These are phyloP conservation scores for Crocidura indochinensis DNA, from an alignment of 2,797 vertebrate species.

Conservation along the genomic window DNA sequence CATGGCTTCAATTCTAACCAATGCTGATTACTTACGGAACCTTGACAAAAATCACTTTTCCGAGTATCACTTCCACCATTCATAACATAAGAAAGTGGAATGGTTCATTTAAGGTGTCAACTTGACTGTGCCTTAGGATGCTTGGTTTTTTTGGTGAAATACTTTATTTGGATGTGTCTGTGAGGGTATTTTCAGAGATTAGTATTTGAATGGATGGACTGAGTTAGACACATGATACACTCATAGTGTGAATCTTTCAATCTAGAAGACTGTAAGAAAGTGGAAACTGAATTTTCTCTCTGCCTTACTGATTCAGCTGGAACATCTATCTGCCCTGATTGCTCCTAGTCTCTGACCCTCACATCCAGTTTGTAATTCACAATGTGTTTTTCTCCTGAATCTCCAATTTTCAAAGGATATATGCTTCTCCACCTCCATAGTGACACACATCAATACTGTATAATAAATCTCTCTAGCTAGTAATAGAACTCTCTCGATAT, in stretches of 20 bases:
- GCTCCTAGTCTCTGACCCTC: neutral
- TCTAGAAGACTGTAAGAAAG: neutral
- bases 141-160: neutral
- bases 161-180: neutral
- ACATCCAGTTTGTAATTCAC: neutral
- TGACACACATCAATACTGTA: no score
- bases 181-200: neutral
- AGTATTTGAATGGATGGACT: neutral
- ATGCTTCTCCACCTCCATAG: neutral
- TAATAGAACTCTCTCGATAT: neutral
- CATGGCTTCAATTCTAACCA: neutral
- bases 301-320: neutral
- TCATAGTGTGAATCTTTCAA: accelerated
- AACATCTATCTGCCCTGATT: neutral
- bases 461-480: neutral
- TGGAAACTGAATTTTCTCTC: neutral
- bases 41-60: neutral
- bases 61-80: no score
- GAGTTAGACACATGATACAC: neutral
- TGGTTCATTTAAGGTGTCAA: neutral
- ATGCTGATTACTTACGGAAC: neutral
- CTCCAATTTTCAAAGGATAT: neutral
- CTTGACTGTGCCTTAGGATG: neutral
- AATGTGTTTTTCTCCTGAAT: neutral
- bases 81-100: neutral